Evolutionary conservation across 2,113 vertebrate species (phyloP), one percentile per base, ranked within the genome.

Genomic region (Rhynchopsitta pachyrhyncha): DNA sequence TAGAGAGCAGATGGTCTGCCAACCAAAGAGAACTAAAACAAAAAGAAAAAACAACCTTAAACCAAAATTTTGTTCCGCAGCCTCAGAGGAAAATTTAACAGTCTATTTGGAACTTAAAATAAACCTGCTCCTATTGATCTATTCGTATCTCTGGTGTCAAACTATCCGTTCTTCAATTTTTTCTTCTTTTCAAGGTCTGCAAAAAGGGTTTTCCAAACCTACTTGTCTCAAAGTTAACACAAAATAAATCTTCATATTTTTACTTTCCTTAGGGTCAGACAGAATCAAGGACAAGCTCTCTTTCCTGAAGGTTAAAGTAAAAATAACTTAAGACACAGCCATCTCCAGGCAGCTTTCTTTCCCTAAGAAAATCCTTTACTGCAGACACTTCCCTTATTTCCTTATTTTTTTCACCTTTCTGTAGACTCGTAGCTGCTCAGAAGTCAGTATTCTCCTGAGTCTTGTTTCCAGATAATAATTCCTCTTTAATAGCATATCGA

Each of bases 1-100:
- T 4, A 53, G 23, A 75, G 73, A 93, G 92, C 94, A 97, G 91
- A 95, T 96, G 80, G 92, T 88, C 18, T 83, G 25, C 80, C 68
- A 90, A 37, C 31, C 15, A 62, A 70, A 86, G 64, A 92, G 31
- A 90, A 42, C 22, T 69, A 62, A 94, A 88, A 17, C 31, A 88
- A 93, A 92, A 71, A 50, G 11, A 84, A 69, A 92, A 91, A 94
- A 92, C 28, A 78, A 64, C 64, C 81, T 82, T 90, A 95, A 76
- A 42, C 18, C 37, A 59, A 78, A 94, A 78, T 77, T 94, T 94
- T 78, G 62, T 85, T 80, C 93, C 39, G 14, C 33, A 90, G 71
- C 49, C 89, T 93, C 35, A 86, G 69, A 93, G 25, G 71, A 42
- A 81, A 92, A 92, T 88, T 80, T 76, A 82, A 53, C 29, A 85